Base-by-base conservation (phyloP, 1,140 invertebrate species). In the Heliconius nattereri region DNA sequence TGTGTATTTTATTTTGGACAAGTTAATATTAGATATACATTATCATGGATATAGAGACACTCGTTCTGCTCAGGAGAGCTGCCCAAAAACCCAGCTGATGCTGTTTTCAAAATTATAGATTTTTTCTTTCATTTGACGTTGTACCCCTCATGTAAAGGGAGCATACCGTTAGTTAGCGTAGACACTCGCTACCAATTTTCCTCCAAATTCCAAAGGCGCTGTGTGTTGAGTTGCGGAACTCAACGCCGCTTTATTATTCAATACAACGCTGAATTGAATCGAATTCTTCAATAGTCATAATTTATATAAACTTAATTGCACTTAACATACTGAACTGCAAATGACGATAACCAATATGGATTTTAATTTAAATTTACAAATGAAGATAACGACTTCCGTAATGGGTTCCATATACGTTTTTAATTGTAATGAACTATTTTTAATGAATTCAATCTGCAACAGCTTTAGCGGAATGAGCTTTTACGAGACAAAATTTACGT, bases 391-490 rank as follows among this genome's bases (percentile, higher is more conserved):
- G 60, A 66, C 60, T 13, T 29, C 0, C 60, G 23, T 66, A 26
- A 66, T 26, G 60, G 60, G 7, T 11, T 66, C 13, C 23, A 23
- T 66, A 66, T 66, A 66, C 60, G 60, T 66, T 26, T 66, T 66
- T 66, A 66, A 66, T 66, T 66, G 23, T 66, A 66, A 66, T 66
- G n/a, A 66, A 66, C 23, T 66, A 66, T 66, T 66, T 66, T 66
- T 66, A 66, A 66, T 66, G 60, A 26, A 66, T 66, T 29, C 23
- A 66, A 66, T 66, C n/a, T 66, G 60, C 60, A 26, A 66, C 60
- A 66, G 60, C 26, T 66, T 66, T 66, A 9, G n/a, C 23, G 3
- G 3, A 26, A 66, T 66, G 26, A 2, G 60, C 26, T 66, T 66
- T 66, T 66, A 66, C 11, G 60, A 26, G n/a, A 66, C 57, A 60